Evolutionary conservation across 1,140 invertebrate genomes (phyloP), one percentile per base, ranked within the genome.

Genomic region (Ostrea denselamellosa): DNA sequence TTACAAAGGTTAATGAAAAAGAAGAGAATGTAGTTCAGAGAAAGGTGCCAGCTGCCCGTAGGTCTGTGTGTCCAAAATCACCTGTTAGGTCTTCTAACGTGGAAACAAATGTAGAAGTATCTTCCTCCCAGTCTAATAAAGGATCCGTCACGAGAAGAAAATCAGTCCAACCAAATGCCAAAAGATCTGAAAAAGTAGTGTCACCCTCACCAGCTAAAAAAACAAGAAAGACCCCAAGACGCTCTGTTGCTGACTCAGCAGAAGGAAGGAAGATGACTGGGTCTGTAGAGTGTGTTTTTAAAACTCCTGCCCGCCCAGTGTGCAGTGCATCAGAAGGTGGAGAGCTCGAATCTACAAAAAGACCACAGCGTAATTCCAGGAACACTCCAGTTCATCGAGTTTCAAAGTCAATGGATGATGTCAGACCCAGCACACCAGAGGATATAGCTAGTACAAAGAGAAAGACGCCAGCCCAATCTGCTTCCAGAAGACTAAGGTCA

Each of bases 51-150:
- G 51, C 14, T 44, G n/a, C 22, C 12, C 62, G 58, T 17, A 58
- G 62, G 44, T 85, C 85, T 14, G 84, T 85, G 5, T 7, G n/a
- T 65, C 84, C 84, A 62, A 77, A 77, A 77, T 77, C 68, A 34
- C 68, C 68, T 0, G 22, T 14, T 28, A 77, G 68, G 9, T 2
- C 68, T 77, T 34, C 68, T 12, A 28, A 44, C 2, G 2, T 2
- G 34, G 5, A 2, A 44, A 44, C 14, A 34, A 22, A 25, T 28
- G 25, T 12, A 77, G 25, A 77, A 28, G 25, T 77, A 7, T 34
- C 68, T 14, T 28, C 51, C 52, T 17, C 44, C 51, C 82, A 83
- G 44, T 54, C 53, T 53, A 52, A 9, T 52, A 12, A 83, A n/a
- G 44, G 9, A 53, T 4, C 25, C 12, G 44, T 44, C 14, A 83